Conservation (phyloP, 92 coral and sea anemone species). For the Hydrozoanthus gracilis region DNA sequence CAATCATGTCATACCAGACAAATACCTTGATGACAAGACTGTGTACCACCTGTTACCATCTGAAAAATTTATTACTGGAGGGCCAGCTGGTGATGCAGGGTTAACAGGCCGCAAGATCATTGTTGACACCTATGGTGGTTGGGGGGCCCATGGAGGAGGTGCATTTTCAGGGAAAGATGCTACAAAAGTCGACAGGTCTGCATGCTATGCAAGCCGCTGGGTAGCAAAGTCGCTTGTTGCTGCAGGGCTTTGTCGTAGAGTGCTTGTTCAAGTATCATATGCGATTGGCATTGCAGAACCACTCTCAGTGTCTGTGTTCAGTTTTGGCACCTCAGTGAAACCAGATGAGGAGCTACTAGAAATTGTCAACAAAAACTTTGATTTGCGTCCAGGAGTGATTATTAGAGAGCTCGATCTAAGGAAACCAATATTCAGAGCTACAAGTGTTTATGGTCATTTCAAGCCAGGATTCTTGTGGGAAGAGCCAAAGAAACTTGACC, state of each 20-base stretch:
- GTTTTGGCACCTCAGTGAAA: slow-evolving; percentile 79
- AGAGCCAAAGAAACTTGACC: slow-evolving; percentile 78
- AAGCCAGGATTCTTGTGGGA: slow-evolving; percentile 98
- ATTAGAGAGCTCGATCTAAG: slow-evolving; percentile 86
- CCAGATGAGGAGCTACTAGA: slow-evolving; percentile 79
- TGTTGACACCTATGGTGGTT: slow-evolving; percentile 92
- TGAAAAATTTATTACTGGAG: slow-evolving; percentile 71
- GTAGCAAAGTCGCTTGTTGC: slow-evolving; percentile 93
- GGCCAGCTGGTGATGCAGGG: slow-evolving; percentile 87
- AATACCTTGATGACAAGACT: slow-evolving; percentile 83
- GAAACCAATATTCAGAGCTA: slow-evolving; percentile 83
- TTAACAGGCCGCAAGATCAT: slow-evolving; percentile 93
- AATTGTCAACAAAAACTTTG: slow-evolving; percentile 80
- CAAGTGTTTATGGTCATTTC: slow-evolving; percentile 95
- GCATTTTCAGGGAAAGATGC: slow-evolving; percentile 95
- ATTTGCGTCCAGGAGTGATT: slow-evolving; percentile 86
- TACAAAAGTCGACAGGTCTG: slow-evolving; percentile 89
- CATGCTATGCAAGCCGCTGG: slow-evolving; percentile 90
- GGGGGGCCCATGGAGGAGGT: slow-evolving; percentile 97
- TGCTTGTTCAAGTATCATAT: slow-evolving; percentile 83
- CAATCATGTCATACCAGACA: slow-evolving; percentile 70
- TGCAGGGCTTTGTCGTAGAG: slow-evolving; percentile 83
- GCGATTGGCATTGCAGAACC: slow-evolving; percentile 87
- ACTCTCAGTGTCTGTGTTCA: slow-evolving; percentile 82
- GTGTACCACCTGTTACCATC: slow-evolving; percentile 82